Base-by-base conservation (phyloP, 1,140 invertebrate genomes). In the Drosophila kikkawai region DNA sequence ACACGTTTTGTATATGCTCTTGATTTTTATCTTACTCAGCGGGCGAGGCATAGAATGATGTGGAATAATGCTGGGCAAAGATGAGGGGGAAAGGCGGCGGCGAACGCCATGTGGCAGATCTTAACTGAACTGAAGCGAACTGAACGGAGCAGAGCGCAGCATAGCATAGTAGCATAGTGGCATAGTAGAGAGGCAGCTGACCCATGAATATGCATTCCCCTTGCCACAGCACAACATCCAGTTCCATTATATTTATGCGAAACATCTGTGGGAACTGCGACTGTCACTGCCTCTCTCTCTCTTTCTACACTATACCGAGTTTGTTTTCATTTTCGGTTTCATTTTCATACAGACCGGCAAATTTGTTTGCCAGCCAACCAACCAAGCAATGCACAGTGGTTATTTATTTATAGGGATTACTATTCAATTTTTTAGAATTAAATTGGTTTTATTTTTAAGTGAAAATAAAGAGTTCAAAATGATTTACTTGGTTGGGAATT, bases 321-420 rank as follows among this genome's bases (percentile, higher is more conserved):
- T 78, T 76, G 64, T 65, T 76, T 50, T 51, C 47, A 42, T 53
- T 66, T 75, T 75, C 59, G 78, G 65, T 79, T 79, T 71, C 41
- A 71, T 59, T 75, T 57, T 44, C 67, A 79, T 79, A 48, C 34
- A 69, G 51, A 78, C 45, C 47, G 36, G 36, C 13, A 65, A 39
- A 34, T 76, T 75, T 59, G 47, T 55, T 75, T 64, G 59, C 36
- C 37, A 63, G 61, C 55, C 37, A 57, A n/a, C 36, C 19, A 42
- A 13, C 37, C 55, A 42, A 26, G 53, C 53, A 37, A 56, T 37
- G 53, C 13, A 56, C 53, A 55, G 53, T 55, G 53, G 34, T 51
- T 34, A n/a, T 17, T 6, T 29, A 29, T 29, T 29, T 29, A 7
- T 29, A 29, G 26, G 26, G 26, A 29, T 29, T 29, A 29, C 26